phyloP scores from a whole-genome alignment of 2,888 invertebrate genomes.

The Andrena haemorrhoa region DNA sequence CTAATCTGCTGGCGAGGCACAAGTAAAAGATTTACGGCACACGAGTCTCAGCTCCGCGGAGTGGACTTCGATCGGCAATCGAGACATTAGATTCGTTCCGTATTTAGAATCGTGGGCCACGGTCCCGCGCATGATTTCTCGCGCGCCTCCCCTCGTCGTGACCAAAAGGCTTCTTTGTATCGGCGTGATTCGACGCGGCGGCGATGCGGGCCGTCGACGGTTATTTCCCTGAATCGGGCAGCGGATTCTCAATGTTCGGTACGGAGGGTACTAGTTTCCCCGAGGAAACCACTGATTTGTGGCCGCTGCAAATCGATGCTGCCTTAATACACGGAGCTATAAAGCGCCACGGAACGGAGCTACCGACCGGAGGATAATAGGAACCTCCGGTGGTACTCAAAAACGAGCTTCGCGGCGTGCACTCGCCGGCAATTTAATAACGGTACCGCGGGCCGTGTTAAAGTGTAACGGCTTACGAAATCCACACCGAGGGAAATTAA shows the following conservation, averaged over 20 bases:
- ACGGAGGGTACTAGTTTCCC: conserved; percentile 73
- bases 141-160: conserved; percentile 40
- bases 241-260: conserved; percentile 66
- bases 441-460: conserved; percentile 61
- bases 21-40: background rate
- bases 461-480: conserved; percentile 62
- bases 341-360: conserved; percentile 64
- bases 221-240: conserved; percentile 71
- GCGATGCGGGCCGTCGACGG: conserved; percentile 32
- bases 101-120: background rate
- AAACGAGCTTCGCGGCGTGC: conserved; percentile 62
- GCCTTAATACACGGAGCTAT: conserved; percentile 67
- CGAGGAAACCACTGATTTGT: conserved; percentile 71
- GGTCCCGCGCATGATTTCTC: conserved; percentile 8
- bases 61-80: background rate
- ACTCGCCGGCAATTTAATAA: conserved; percentile 66
- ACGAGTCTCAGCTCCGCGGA: background rate
- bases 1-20: background rate
- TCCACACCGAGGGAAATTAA: conserved; percentile 49
- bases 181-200: conserved; percentile 65
- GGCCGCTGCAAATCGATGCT: conserved; percentile 71
- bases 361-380: conserved; percentile 66
- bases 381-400: conserved; percentile 66
- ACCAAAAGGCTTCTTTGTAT: conserved; percentile 57
- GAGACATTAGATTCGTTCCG: background rate